Evolutionary conservation across 2,113 vertebrate species (phyloP).

Genomic region (Burhinus bistriatus): DNA sequence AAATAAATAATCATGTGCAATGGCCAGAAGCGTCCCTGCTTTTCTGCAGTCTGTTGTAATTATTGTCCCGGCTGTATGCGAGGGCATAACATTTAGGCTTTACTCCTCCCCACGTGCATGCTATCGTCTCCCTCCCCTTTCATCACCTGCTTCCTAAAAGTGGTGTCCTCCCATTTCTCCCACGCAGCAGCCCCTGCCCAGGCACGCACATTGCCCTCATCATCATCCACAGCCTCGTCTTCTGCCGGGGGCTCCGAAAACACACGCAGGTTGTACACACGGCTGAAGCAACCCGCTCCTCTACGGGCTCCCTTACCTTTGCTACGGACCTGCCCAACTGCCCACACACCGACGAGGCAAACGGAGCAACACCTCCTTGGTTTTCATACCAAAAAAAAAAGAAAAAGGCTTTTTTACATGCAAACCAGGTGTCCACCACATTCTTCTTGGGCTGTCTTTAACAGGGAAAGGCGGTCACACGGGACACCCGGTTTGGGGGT

Average conservation of each 20-base stretch:
- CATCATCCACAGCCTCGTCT: accelerated
- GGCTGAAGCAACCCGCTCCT: neutral
- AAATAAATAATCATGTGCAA: neutral
- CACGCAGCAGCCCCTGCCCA: no score
- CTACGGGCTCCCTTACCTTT: accelerated
- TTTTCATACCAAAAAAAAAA: neutral
- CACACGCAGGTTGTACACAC: accelerated
- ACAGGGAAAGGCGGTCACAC: neutral
- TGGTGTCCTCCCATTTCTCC: accelerated
- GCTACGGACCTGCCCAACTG: accelerated
- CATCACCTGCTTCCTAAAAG: neutral
- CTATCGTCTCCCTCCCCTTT: neutral
- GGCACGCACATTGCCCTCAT: accelerated
- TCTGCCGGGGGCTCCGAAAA: neutral
- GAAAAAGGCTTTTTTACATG: neutral
- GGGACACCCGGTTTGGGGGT: neutral
- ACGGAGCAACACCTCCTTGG: neutral
- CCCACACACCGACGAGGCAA: accelerated
- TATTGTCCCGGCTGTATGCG: neutral
- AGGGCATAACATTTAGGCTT: neutral
- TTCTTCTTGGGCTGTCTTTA: neutral
- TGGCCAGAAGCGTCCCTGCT: neutral
- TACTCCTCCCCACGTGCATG: accelerated
- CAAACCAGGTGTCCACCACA: neutral
- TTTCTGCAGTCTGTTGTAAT: neutral